Evolutionary conservation across 1,140 invertebrate genomes (phyloP).

Genomic region (Lasaia peninsularis): DNA sequence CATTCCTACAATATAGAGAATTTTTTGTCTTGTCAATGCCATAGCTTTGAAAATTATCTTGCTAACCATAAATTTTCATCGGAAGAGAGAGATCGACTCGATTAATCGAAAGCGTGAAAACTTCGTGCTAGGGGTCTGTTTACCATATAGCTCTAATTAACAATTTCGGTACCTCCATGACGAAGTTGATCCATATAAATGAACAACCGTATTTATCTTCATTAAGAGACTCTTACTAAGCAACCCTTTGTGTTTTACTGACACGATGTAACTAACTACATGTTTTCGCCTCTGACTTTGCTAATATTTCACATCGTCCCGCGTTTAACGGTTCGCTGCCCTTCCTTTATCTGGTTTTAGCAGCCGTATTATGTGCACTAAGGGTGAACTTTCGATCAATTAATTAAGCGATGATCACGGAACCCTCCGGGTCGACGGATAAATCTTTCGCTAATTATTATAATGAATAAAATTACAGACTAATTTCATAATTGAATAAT

Average conservation of each 20-base stretch:
- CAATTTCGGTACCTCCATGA: constrained; percentile 40
- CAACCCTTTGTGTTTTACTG: constrained; percentile 69
- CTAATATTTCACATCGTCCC: constrained; percentile 71
- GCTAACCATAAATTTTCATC: too few relatives aligned
- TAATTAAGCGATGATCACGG: constrained; percentile 69
- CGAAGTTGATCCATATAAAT: constrained; percentile 66
- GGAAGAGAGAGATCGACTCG: too few relatives aligned
- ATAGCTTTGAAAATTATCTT: too few relatives aligned
- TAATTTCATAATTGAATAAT: constrained; percentile 57
- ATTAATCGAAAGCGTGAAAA: too few relatives aligned
- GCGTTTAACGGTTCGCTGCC: constrained; percentile 63
- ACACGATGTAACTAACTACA: constrained; percentile 65
- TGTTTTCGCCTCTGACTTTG: constrained; percentile 66
- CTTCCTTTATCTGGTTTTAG: constrained; percentile 68
- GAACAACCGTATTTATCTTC: constrained; percentile 73
- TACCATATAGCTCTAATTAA: constrained; percentile 32
- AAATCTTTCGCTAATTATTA: constrained; percentile 52
- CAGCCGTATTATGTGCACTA: constrained; percentile 67
- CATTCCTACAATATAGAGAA: too few relatives aligned
- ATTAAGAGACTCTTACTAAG: constrained; percentile 69
- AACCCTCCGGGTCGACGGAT: constrained; percentile 46
- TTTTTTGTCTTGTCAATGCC: too few relatives aligned
- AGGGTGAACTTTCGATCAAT: constrained; percentile 73
- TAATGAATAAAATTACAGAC: constrained; percentile 60
- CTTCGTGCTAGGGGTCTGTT: constrained; percentile 1